phyloP scores from a whole-genome alignment of 1,140 invertebrate species.

The Arctopsyche grandis region DNA sequence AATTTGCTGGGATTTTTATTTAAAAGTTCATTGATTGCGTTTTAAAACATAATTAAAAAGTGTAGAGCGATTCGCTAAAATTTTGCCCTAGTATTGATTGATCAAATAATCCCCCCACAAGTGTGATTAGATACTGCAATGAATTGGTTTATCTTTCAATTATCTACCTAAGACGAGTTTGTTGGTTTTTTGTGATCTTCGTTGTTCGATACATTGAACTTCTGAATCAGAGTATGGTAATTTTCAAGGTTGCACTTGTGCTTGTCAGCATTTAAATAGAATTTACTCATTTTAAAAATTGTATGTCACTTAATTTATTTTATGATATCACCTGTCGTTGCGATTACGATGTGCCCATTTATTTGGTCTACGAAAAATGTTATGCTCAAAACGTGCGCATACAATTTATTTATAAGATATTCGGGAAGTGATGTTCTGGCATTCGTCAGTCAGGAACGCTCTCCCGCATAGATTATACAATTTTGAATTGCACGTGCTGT shows the following conservation, averaged over 20 bases:
- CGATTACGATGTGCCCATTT: neutral
- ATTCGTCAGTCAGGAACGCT: constrained; percentile 15
- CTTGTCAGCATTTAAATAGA: neutral
- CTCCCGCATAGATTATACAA: constrained; percentile 23
- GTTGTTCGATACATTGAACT: neutral
- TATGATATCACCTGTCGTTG: neutral
- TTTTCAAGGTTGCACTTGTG: neutral
- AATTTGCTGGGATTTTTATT: too few relatives aligned
- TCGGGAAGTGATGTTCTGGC: constrained; percentile 33
- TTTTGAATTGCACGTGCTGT: constrained; percentile 12
- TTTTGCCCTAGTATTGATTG: too few relatives aligned
- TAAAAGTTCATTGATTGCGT: too few relatives aligned
- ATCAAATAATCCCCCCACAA: too few relatives aligned
- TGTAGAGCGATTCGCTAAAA: too few relatives aligned
- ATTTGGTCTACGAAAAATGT: neutral
- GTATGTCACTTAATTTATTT: neutral
- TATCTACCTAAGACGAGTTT: neutral
- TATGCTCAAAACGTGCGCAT: neutral
- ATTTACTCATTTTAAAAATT: neutral
- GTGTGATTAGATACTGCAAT: too few relatives aligned
- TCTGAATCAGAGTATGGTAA: neutral
- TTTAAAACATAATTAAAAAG: too few relatives aligned
- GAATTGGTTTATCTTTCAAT: neutral
- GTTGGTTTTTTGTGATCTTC: neutral
- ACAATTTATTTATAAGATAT: neutral